Evolutionary conservation across 2,888 invertebrate genomes (phyloP).

Genomic region (Sylvicola cinctus): DNA sequence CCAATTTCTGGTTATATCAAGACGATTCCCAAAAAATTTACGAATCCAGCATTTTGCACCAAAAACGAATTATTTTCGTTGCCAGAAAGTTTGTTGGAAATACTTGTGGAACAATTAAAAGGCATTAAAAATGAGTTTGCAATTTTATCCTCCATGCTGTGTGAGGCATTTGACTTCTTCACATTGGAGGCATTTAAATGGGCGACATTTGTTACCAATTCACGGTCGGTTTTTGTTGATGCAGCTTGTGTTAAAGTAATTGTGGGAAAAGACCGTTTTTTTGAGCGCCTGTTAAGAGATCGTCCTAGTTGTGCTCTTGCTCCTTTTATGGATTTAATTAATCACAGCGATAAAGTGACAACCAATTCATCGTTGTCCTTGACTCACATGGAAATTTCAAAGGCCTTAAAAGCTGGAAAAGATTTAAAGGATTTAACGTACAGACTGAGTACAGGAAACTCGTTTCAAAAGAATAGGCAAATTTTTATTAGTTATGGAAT

Average conservation of each 20-base stretch:
- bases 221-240: constrained; percentile 60
- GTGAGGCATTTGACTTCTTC: constrained; percentile 24
- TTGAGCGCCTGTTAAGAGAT: constrained; percentile 28
- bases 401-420: constrained; percentile 1
- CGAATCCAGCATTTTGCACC: constrained; percentile 46
- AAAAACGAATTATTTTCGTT: constrained; percentile 31
- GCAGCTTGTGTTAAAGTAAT: constrained; percentile 26
- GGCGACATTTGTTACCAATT: constrained; percentile 72
- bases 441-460: constrained; percentile 5
- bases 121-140: constrained; percentile 21
- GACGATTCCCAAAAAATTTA: constrained; percentile 43
- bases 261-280: constrained; percentile 13
- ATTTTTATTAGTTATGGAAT: constrained; percentile 79
- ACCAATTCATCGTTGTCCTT: constrained; percentile 27
- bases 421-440: constrained; percentile 7
- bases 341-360: constrained; percentile 47
- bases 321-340: constrained; percentile 78
- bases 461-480: constrained; percentile 41
- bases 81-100: constrained; percentile 32
- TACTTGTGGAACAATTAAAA: constrained; percentile 30
- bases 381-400: constrained; percentile 3
- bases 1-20: constrained; percentile 43
- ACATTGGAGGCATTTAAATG: constrained; percentile 40
- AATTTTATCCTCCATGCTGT: constrained; percentile 9
- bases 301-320: constrained; percentile 53